Evolutionary conservation across 2,888 invertebrate species (phyloP).

Genomic region (Mactromeris polynyma): DNA sequence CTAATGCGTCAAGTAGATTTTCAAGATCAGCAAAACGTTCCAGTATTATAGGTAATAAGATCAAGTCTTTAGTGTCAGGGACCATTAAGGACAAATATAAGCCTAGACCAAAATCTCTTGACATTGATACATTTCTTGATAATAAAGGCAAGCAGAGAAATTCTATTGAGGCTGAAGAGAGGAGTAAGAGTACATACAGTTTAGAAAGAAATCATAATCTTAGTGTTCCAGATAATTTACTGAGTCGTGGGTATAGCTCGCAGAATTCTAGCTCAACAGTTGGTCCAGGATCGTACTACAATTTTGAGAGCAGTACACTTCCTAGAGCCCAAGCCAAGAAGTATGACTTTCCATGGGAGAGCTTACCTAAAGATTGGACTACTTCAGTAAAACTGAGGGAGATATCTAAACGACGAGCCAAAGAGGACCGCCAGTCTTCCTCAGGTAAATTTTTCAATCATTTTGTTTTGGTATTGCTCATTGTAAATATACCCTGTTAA

Average conservation of each 20-base stretch:
- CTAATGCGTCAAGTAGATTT: slow-evolving; percentile 73
- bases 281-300: slow-evolving; percentile 82
- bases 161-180: slow-evolving; percentile 72
- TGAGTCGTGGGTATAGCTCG: slow-evolving; percentile 42
- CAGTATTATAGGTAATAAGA: slow-evolving; percentile 80
- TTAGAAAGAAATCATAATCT: slow-evolving; percentile 73
- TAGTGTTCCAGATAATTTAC: slow-evolving; percentile 77
- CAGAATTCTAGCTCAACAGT: slow-evolving; percentile 63
- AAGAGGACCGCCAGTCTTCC: slow-evolving; percentile 84
- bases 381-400: slow-evolving; percentile 83
- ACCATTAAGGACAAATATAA: slow-evolving; percentile 69
- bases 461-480: not conserved
- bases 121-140: slow-evolving; percentile 75
- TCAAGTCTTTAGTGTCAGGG: slow-evolving; percentile 75
- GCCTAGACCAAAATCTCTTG: slow-evolving; percentile 81
- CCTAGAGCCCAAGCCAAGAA: slow-evolving; percentile 80
- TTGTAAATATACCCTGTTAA: too few species aligned
- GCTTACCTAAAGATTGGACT: slow-evolving; percentile 84
- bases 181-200: slow-evolving; percentile 68
- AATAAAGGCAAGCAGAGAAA: slow-evolving; percentile 23
- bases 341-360: slow-evolving; percentile 84
- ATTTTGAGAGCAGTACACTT: slow-evolving; percentile 80
- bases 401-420: slow-evolving; percentile 81
- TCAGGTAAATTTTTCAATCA: slow-evolving; percentile 76
- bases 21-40: slow-evolving; percentile 79